These are phyloP conservation scores for Cryptocheilus praepositus DNA, from an alignment of 2,888 invertebrate genomes.

Conservation along the genomic window DNA sequence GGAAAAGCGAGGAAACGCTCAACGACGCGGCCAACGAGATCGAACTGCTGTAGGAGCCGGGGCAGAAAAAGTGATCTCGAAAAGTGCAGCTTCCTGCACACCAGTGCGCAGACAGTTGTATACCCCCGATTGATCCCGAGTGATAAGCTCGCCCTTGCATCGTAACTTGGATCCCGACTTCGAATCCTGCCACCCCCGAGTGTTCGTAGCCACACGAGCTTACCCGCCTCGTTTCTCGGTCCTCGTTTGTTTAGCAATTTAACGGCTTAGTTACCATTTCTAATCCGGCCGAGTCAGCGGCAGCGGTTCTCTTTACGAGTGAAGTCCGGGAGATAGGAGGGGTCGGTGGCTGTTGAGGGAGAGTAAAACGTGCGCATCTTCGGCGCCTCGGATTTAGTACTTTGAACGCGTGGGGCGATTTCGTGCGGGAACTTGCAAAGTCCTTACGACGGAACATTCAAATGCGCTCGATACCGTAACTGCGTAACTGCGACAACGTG, in stretches of 20 bases:
- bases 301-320: constrained; percentile 37
- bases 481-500: too few species aligned
- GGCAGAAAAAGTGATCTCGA: constrained; percentile 4
- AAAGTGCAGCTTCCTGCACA: constrained; percentile 5
- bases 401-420: constrained; percentile 26
- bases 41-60: too few species aligned
- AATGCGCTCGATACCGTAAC: too few species aligned
- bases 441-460: constrained; percentile 13
- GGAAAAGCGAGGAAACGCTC: background rate
- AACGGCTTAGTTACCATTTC: constrained; percentile 52
- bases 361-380: constrained; percentile 22
- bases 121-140: constrained; percentile 22
- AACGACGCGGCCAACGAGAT: too few species aligned
- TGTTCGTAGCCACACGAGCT: background rate
- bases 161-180: constrained; percentile 31
- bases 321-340: constrained; percentile 21
- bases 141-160: constrained; percentile 28
- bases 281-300: constrained; percentile 47
- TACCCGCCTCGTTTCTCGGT: background rate
- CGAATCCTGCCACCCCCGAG: constrained; percentile 9
- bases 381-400: constrained; percentile 20
- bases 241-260: constrained; percentile 51
- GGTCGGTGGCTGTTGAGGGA: constrained; percentile 15
- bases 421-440: constrained; percentile 37
- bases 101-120: background rate